Evolutionary conservation across 2,797 vertebrate genomes (phyloP).

Genomic region (Sebastes taczanowskii): DNA sequence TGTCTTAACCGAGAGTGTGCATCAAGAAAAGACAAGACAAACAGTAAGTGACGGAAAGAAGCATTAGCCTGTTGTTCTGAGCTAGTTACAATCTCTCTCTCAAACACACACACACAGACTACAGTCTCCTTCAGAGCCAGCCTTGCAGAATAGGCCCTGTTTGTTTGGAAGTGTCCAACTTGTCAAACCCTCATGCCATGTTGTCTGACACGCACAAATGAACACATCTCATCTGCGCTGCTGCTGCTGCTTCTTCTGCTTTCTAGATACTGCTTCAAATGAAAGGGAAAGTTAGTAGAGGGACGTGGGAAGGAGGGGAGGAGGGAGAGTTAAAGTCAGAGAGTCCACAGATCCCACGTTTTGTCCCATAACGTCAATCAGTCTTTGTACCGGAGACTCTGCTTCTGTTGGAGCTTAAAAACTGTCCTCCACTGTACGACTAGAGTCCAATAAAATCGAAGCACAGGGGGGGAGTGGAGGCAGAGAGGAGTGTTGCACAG

Average conservation of each 20-base stretch:
- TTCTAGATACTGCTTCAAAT: constrained; percentile 50
- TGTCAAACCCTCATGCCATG: constrained; percentile 68
- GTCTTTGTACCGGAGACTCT: constrained; percentile 17
- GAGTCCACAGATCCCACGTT: constrained; percentile 37
- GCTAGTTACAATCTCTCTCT: background rate
- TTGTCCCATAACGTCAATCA: constrained; percentile 45
- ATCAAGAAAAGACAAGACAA: constrained; percentile 14
- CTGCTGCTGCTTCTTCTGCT: constrained; percentile 37
- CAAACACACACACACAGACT: background rate
- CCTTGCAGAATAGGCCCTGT: constrained; percentile 56
- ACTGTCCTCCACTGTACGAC: background rate
- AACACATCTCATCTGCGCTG: constrained; percentile 72
- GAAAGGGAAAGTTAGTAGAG: constrained; percentile 42
- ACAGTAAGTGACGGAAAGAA: constrained; percentile 21
- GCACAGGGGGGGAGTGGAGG: background rate
- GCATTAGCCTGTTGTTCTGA: constrained; percentile 34
- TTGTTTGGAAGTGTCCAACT: constrained; percentile 71
- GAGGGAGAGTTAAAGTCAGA: constrained; percentile 3
- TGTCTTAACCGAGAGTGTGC: background rate
- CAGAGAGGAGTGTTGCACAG: background rate
- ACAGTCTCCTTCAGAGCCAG: constrained; percentile 26
- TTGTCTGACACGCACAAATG: constrained; percentile 78
- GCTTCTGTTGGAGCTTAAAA: constrained; percentile 31
- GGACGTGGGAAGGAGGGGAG: constrained; percentile 9
- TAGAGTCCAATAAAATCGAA: constrained; percentile 24